Percentiles rank a stretch among this genome's conserved stretches.
Evolutionary conservation across 2,888 invertebrate genomes (phyloP).

Genomic region (Sicus ferrugineus): DNA sequence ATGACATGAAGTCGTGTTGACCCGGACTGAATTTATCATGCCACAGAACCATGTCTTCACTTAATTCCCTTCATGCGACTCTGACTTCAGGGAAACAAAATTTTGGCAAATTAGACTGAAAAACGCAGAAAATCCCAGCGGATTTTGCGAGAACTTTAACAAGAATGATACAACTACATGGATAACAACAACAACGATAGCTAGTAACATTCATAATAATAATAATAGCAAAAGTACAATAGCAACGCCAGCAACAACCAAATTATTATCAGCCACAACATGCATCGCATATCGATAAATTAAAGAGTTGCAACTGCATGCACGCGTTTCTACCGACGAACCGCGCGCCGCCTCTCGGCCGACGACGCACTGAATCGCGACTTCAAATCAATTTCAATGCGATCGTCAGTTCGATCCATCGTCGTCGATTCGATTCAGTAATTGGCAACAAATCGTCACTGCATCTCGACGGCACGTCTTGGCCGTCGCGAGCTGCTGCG

Average conservation of each 20-base stretch:
- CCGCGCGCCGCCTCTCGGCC: neutral
- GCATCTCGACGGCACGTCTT: conserved; percentile 7
- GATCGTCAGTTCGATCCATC: neutral
- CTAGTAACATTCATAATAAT: conserved; percentile 3
- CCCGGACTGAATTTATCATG: too few relatives aligned
- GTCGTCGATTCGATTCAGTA: conserved; percentile 21
- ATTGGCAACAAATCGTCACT: conserved; percentile 34
- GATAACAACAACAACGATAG: too few relatives aligned
- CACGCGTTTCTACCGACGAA: neutral
- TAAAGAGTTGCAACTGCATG: neutral
- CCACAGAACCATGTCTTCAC: too few relatives aligned
- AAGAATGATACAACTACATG: too few relatives aligned
- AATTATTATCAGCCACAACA: neutral
- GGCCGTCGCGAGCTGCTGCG: conserved; percentile 5
- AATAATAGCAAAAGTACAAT: too few relatives aligned
- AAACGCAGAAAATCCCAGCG: too few relatives aligned
- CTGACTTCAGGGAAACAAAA: too few relatives aligned
- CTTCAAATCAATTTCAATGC: conserved; percentile 27
- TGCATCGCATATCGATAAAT: neutral
- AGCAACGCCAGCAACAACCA: neutral
- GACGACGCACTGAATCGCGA: conserved; percentile 8
- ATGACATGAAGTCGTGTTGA: too few relatives aligned
- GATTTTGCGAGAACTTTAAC: too few relatives aligned
- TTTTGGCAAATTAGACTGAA: too few relatives aligned
- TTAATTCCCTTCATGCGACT: too few relatives aligned